Base-by-base conservation (phyloP, 2,888 invertebrate species). In the Tetramorium bicarinatum region DNA sequence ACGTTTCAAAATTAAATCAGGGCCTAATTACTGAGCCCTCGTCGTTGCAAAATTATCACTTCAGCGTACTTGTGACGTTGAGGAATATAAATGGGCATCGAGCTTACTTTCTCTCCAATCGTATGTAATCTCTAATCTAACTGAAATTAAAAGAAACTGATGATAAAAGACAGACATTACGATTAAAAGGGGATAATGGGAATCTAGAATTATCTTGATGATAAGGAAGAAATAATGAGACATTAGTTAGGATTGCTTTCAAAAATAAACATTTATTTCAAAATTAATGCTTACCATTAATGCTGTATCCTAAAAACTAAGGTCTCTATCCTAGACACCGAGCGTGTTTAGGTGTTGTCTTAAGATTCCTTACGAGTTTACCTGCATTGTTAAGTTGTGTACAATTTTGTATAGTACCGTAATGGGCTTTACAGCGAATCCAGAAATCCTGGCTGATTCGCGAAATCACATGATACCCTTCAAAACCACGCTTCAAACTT, bases 251-350 rank as follows among this genome's bases (percentile, higher is more conserved):
- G 91, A 93, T 94, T 94, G 93, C 93, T 93, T 94, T 94, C 93
- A 94, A 94, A 94, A 94, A 94, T 94, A 94, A 94, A 94, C 94
- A 94, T 94, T 94, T 94, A 94, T 94, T 94, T 94, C 93, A 93
- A 94, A 94, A 94, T 94, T 94, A 94, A 94, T 94, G 93, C 93
- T 94, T 93, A 93, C 91, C 93, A 93, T 77, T 77, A 77, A 77
- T 77, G 92, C 91, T 93, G 92, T 93, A 93, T 91, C 92, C 93
- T 94, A 93, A 93, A 92, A 92, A 91, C 93, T 94, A 94, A 92
- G 91, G 91, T 92, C 84, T 91, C 90, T 93, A 92, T 89, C 92
- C 92, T 93, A 93, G 91, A 93, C 93, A 94, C 92, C 89, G 89
- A 92, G 85, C 87, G 92, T 93, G 90, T 92, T 92, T 92, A 92